Conservation (phyloP, 1,140 invertebrate genomes). For the Mamestra configurata region DNA sequence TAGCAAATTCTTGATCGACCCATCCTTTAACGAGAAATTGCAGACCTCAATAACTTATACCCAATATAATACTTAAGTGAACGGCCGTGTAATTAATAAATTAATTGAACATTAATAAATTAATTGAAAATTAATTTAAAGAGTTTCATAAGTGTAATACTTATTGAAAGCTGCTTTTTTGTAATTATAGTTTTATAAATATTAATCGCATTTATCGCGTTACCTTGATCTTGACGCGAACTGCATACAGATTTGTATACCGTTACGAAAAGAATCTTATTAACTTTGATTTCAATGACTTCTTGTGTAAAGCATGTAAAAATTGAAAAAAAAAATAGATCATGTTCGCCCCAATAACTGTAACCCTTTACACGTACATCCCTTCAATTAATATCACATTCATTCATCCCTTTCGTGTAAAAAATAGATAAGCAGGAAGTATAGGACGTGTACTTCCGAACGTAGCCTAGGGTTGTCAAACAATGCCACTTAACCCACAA, state of each 20-base stretch:
- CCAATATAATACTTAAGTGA: not conserved
- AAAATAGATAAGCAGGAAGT: slow-evolving; percentile 78
- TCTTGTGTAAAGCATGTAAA: slow-evolving; percentile 43
- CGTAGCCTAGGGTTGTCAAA: slow-evolving; percentile 57
- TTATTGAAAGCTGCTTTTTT: slow-evolving; percentile 2
- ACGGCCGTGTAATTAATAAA: slow-evolving; percentile 1
- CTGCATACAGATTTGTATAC: not conserved
- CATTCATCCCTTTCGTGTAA: slow-evolving; percentile 74
- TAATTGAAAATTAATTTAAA: slow-evolving; percentile 6
- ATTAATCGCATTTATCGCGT: slow-evolving; percentile 9
- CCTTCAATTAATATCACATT: slow-evolving; percentile 85
- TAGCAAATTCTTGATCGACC: slow-evolving; percentile 11
- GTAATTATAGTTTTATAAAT: slow-evolving; percentile 25
- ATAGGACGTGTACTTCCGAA: slow-evolving; percentile 65
- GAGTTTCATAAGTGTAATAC: not conserved
- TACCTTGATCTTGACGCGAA: not conserved
- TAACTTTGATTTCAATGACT: slow-evolving; percentile 28
- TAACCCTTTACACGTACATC: slow-evolving; percentile 73
- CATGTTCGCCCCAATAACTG: slow-evolving; percentile 68
- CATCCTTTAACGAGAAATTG: slow-evolving; percentile 30
- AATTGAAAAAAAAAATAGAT: slow-evolving; percentile 73
- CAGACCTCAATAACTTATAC: not conserved
- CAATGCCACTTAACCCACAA: slow-evolving; percentile 59
- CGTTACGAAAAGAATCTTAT: slow-evolving; percentile 27
- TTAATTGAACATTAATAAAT: slow-evolving; percentile 13